phyloP scores from a whole-genome alignment of 2,888 invertebrate genomes.

The Cacoxenus indagator region DNA sequence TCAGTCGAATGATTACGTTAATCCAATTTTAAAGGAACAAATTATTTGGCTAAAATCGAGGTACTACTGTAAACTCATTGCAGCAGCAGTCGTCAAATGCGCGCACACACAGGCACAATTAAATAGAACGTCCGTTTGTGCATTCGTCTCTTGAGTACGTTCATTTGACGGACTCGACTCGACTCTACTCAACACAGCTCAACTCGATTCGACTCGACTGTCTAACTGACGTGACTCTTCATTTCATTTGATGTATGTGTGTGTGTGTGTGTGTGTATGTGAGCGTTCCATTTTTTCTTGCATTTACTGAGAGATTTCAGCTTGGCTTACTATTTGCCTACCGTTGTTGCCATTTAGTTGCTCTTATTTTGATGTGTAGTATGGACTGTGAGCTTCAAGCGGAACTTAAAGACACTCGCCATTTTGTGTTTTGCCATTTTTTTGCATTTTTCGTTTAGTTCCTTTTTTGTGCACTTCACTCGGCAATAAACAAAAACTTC shows the following conservation, averaged over 20 bases:
- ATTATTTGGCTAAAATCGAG: too few relatives aligned
- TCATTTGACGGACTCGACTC: conserved; percentile 10
- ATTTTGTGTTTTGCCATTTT: not conserved
- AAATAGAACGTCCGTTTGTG: not conserved
- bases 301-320: not conserved
- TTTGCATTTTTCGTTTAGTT: not conserved
- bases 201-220: not conserved
- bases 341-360: not conserved
- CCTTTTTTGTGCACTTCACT: not conserved
- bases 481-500: not conserved
- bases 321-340: not conserved
- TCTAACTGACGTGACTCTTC: conserved; percentile 11
- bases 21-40: too few relatives aligned
- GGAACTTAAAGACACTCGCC: not conserved
- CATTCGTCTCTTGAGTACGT: conserved; percentile 25
- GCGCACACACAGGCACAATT: too few relatives aligned
- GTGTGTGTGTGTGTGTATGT: conserved; percentile 3
- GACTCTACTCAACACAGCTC: not conserved
- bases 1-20: too few relatives aligned
- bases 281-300: not conserved
- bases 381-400: not conserved
- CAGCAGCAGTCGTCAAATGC: too few relatives aligned
- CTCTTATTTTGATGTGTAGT: not conserved
- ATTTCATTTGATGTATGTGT: conserved; percentile 10
- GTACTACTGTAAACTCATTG: too few relatives aligned